Conservation (phyloP, 2,797 vertebrate genomes). For the Babyrousa celebensis region DNA sequence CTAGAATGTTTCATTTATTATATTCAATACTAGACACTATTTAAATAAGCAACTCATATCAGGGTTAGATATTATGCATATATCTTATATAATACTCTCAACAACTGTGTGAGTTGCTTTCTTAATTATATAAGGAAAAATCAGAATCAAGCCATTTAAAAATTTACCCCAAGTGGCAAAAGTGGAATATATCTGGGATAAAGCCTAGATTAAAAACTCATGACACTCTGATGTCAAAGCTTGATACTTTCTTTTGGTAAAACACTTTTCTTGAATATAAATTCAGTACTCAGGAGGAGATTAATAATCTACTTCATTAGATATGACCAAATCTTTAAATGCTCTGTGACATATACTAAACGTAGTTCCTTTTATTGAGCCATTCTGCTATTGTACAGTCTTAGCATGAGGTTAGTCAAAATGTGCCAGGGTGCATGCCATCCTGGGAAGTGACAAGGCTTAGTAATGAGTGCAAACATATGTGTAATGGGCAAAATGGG, state of each 20-base stretch:
- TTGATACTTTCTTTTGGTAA: background rate
- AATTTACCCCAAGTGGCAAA: background rate
- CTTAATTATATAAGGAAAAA: slow-evolving; percentile 23
- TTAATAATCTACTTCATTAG: background rate
- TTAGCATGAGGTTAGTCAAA: background rate
- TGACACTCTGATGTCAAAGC: background rate
- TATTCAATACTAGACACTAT: background rate
- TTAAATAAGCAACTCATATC: background rate
- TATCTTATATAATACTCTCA: background rate
- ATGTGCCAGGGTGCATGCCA: background rate
- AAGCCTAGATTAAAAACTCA: background rate
- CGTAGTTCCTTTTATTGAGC: background rate
- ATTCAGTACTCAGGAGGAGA: background rate
- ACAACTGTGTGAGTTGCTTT: background rate
- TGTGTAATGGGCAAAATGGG: background rate
- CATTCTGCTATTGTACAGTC: background rate
- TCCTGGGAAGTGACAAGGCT: background rate
- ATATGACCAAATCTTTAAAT: background rate
- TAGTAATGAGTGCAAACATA: background rate
- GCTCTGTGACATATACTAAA: background rate
- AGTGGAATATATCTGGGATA: background rate
- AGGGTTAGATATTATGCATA: background rate
- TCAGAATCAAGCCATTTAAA: background rate
- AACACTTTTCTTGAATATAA: background rate
- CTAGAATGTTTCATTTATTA: background rate